Conservation (phyloP, 2,797 vertebrate genomes). For the Myiotriccus ornatus region DNA sequence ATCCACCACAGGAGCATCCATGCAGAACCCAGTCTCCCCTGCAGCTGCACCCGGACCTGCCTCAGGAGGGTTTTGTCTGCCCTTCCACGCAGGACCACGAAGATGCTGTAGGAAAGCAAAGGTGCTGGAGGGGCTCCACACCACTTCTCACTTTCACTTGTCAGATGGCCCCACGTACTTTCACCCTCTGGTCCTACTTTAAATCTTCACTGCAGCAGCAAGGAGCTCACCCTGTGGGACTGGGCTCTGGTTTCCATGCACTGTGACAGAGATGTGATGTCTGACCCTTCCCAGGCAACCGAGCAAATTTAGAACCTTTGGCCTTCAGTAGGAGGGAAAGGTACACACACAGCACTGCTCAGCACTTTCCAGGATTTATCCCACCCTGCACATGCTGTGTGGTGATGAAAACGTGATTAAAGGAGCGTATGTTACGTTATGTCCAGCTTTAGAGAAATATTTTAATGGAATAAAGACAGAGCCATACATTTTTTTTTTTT, state of each 20-base stretch:
- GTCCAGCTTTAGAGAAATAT: constrained; percentile 14
- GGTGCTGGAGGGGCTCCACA: neutral
- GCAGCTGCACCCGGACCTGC: neutral
- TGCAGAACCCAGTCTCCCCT: neutral
- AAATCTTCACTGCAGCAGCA: neutral
- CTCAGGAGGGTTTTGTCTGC: neutral
- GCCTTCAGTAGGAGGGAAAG: neutral
- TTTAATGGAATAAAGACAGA: constrained; percentile 23
- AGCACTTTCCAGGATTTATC: neutral
- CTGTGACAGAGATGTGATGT: neutral
- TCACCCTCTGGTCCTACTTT: neutral
- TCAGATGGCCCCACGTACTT: neutral
- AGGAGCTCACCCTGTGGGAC: neutral
- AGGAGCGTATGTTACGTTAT: constrained; percentile 23
- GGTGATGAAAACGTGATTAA: neutral
- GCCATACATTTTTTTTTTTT: neutral
- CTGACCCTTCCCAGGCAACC: neutral
- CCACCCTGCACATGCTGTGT: neutral
- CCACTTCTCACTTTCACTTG: neutral
- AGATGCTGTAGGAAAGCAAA: neutral
- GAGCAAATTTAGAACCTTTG: neutral
- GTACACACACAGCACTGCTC: neutral
- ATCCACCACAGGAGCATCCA: neutral
- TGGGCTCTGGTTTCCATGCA: neutral
- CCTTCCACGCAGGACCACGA: neutral